Conservation (phyloP, 2,113 vertebrate species). For the Brachirus orientalis region DNA sequence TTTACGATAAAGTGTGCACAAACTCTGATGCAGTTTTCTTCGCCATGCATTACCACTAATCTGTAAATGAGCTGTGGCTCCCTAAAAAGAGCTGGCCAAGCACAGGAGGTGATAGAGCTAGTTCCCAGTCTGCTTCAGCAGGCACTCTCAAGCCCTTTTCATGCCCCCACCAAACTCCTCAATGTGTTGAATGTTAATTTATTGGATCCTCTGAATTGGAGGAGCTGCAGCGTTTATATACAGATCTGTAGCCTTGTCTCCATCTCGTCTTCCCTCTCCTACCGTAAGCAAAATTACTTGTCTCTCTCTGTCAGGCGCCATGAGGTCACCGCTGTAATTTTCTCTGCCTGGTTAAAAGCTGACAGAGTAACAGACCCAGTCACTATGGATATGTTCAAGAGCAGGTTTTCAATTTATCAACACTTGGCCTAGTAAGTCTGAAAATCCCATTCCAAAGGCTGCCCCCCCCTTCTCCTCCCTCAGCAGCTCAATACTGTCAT, state of each 20-base stretch:
- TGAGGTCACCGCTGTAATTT: constrained; percentile 77
- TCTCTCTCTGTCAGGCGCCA: constrained; percentile 40
- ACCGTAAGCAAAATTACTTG: constrained; percentile 68
- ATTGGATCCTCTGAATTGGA: constrained; percentile 50
- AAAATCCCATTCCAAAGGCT: constrained; percentile 46
- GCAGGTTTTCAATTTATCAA: constrained; percentile 74
- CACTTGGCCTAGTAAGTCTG: constrained; percentile 41
- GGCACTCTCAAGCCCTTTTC: constrained; percentile 43
- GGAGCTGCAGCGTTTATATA: constrained; percentile 26
- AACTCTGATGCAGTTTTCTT: constrained; percentile 8
- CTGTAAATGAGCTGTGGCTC: constrained; percentile 34
- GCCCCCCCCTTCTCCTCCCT: constrained; percentile 26
- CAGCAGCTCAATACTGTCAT: constrained; percentile 53
- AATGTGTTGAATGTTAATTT: constrained; percentile 72
- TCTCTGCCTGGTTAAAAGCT: constrained; percentile 76
- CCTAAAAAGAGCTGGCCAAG: constrained; percentile 31
- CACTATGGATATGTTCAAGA: constrained; percentile 55
- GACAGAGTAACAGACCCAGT: constrained; percentile 57
- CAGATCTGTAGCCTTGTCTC: constrained; percentile 37
- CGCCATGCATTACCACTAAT: constrained; percentile 36
- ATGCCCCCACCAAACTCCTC: constrained; percentile 59
- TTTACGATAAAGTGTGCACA: neutral
- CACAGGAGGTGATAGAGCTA: constrained; percentile 35
- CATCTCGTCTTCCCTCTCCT: constrained; percentile 29
- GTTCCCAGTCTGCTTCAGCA: constrained; percentile 40